These are phyloP conservation scores for Oreochromis aureus DNA, from an alignment of 2,113 vertebrate genomes.

Conservation along the genomic window DNA sequence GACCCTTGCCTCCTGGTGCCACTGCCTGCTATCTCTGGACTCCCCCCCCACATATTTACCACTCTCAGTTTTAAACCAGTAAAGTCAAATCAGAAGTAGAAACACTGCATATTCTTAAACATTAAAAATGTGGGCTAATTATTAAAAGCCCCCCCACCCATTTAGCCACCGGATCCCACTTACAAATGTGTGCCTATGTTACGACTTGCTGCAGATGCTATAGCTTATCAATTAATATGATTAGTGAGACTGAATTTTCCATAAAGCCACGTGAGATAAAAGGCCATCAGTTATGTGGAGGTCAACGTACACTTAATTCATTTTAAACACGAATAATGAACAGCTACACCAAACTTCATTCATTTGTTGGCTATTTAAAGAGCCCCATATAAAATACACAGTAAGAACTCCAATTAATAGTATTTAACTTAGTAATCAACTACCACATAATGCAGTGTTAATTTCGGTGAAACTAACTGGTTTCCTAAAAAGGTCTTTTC, in stretches of 20 bases:
- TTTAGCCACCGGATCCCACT: not conserved
- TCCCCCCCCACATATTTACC: not conserved
- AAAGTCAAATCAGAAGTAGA: not conserved
- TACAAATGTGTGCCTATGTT: not conserved
- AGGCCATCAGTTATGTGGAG: not conserved
- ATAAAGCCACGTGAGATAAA: not conserved
- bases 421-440: not conserved
- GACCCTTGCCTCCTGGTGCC: not conserved
- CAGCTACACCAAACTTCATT: not conserved
- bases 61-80: not conserved
- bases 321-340: not conserved
- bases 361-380: not conserved
- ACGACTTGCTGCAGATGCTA: not conserved
- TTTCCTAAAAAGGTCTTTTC: not conserved
- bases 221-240: not conserved
- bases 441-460: not conserved
- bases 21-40: not conserved
- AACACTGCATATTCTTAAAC: not conserved
- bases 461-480: not conserved
- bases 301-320: not conserved
- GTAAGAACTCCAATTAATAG: not conserved
- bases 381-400: not conserved
- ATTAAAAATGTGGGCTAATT: too few relatives aligned
- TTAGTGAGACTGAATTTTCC: not conserved
- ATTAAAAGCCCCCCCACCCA: too few relatives aligned